Percentiles rank a stretch among this genome's conserved stretches.
These are phyloP conservation scores for Syngnathus scovelli DNA, from an alignment of 2,113 vertebrate species.

Conservation along the genomic window DNA sequence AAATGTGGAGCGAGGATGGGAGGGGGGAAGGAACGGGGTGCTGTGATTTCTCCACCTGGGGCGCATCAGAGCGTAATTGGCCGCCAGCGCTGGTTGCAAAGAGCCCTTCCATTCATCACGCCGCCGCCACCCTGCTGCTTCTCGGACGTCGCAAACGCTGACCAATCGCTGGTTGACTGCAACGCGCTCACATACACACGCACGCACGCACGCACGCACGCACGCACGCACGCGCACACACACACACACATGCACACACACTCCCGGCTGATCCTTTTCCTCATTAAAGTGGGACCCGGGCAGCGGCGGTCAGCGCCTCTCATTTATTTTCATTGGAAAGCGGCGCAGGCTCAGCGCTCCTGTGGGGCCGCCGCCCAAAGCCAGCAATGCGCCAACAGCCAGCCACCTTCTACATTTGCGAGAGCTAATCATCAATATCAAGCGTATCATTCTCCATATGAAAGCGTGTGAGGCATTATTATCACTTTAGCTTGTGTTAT, in stretches of 20 bases:
- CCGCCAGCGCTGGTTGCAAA: conserved; percentile 50
- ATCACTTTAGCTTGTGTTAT: too few relatives aligned
- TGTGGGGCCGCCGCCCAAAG: conserved; percentile 50
- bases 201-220: too few relatives aligned
- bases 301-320: conserved; percentile 73
- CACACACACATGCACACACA: background rate
- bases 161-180: conserved; percentile 28
- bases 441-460: too few relatives aligned
- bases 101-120: conserved; percentile 62
- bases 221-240: too few relatives aligned
- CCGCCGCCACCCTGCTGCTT: conserved; percentile 32
- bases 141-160: conserved; percentile 23
- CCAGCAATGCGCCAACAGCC: conserved; percentile 23
- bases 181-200: too few relatives aligned
- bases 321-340: conserved; percentile 80
- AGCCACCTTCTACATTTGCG: background rate
- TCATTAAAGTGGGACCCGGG: conserved; percentile 74
- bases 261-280: conserved; percentile 56
- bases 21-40: conserved; percentile 38
- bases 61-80: conserved; percentile 65
- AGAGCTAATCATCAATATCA: conserved; percentile 48
- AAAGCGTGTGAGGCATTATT: too few relatives aligned
- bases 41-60: conserved; percentile 50
- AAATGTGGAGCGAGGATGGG: conserved; percentile 31
- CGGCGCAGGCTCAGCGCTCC: conserved; percentile 72